phyloP scores from a whole-genome alignment of 2,797 vertebrate genomes.

The Orestias chungarensis region DNA sequence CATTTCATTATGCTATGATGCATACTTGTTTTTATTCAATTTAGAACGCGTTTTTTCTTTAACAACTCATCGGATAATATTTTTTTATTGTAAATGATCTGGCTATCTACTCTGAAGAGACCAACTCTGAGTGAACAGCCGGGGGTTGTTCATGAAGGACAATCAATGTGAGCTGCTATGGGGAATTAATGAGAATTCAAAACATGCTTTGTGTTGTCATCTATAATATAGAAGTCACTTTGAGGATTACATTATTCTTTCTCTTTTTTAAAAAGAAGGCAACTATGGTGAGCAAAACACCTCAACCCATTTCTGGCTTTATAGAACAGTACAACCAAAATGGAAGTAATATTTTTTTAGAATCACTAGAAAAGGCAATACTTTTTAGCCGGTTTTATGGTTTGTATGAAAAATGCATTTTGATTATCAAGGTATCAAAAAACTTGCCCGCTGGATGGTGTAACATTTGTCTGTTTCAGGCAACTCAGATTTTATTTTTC shows the following conservation, averaged over 20 bases:
- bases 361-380: no score
- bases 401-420: background rate
- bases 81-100: no score
- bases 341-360: background rate
- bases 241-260: conserved; percentile 12
- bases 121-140: conserved; percentile 21
- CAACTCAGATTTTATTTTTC: background rate
- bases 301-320: background rate
- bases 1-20: background rate
- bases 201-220: conserved; percentile 18
- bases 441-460: background rate
- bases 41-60: no score
- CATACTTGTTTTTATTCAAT: no score
- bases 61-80: no score
- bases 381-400: background rate
- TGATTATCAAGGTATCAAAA: background rate
- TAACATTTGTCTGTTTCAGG: background rate
- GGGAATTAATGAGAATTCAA: conserved; percentile 14
- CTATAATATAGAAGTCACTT: conserved; percentile 35
- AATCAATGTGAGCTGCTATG: conserved; percentile 44
- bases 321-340: background rate
- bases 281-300: background rate
- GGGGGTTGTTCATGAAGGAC: conserved; percentile 40
- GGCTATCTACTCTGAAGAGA: conserved; percentile 4
- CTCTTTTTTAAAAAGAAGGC: background rate